phyloP scores from a whole-genome alignment of 2,113 vertebrate species.

The Beaufortia kweichowensis region DNA sequence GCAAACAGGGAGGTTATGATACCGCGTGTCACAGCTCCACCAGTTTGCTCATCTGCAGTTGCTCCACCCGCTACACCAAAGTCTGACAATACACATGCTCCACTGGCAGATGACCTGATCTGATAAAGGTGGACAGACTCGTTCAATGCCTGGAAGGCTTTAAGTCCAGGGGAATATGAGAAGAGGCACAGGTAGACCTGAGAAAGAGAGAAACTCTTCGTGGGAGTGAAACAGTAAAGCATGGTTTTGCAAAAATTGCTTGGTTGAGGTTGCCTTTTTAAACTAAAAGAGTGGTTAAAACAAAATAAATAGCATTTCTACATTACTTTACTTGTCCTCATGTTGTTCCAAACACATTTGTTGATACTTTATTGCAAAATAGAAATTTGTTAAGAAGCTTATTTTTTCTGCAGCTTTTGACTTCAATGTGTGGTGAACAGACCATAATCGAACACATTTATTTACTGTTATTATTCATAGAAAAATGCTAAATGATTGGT shows the following conservation, averaged over 20 bases:
- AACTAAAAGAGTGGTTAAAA: too few species aligned
- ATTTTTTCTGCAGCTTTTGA: too few species aligned
- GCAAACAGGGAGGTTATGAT: conserved; percentile 70
- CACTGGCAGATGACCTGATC: conserved; percentile 31
- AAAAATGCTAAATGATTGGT: too few species aligned
- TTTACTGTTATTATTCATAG: too few species aligned
- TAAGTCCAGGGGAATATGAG: conserved; percentile 9
- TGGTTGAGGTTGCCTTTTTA: too few species aligned
- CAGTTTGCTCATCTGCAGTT: conserved; percentile 58
- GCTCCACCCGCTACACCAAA: conserved; percentile 45
- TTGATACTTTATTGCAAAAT: too few species aligned
- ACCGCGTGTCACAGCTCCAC: conserved; percentile 70
- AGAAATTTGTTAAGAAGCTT: too few species aligned
- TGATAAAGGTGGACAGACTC: conserved; percentile 29
- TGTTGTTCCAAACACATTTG: too few species aligned
- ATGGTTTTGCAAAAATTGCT: background rate
- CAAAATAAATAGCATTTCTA: background rate
- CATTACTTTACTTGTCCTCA: background rate
- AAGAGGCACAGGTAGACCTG: conserved; percentile 60
- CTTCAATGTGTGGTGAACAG: too few species aligned
- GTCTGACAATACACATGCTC: conserved; percentile 31
- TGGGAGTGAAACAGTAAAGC: conserved; percentile 9
- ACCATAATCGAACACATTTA: too few species aligned
- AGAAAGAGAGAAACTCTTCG: conserved; percentile 48
- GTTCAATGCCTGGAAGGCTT: background rate